Evolutionary conservation across 2,797 vertebrate species (phyloP).

Genomic region (Melanotaenia maccullochi): DNA sequence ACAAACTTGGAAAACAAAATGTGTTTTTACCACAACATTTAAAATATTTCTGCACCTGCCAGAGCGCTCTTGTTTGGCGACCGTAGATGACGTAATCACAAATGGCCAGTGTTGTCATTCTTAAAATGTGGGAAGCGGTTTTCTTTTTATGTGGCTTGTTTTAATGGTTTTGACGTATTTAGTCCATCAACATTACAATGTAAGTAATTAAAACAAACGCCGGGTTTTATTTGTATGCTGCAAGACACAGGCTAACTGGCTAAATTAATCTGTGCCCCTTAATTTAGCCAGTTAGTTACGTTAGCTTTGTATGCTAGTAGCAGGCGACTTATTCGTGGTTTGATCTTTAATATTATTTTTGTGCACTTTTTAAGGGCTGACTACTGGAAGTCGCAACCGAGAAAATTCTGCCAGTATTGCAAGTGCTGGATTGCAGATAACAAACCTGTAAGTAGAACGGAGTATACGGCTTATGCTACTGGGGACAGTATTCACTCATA

Average conservation of each 20-base stretch:
- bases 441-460: conserved; percentile 88
- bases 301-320: conserved; percentile 54
- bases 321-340: neutral
- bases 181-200: conserved; percentile 38
- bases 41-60: neutral
- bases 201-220: conserved; percentile 44
- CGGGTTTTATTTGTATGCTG: accelerated
- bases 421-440: conserved; percentile 99
- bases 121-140: conserved; percentile 46
- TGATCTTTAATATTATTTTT: neutral
- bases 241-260: neutral
- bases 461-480: neutral
- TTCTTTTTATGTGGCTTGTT: neutral
- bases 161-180: neutral
- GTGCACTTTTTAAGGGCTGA: conserved; percentile 87
- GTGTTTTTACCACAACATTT: neutral
- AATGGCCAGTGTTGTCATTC: conserved; percentile 61
- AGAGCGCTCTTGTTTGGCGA: neutral
- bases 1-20: neutral
- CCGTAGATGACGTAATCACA: conserved; percentile 48
- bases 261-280: neutral
- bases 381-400: conserved; percentile 98
- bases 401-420: conserved; percentile 98
- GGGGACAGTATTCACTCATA: neutral
- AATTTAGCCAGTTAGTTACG: neutral